Base-by-base conservation (phyloP, 2,888 invertebrate genomes). In the Cryptosula pallasiana region DNA sequence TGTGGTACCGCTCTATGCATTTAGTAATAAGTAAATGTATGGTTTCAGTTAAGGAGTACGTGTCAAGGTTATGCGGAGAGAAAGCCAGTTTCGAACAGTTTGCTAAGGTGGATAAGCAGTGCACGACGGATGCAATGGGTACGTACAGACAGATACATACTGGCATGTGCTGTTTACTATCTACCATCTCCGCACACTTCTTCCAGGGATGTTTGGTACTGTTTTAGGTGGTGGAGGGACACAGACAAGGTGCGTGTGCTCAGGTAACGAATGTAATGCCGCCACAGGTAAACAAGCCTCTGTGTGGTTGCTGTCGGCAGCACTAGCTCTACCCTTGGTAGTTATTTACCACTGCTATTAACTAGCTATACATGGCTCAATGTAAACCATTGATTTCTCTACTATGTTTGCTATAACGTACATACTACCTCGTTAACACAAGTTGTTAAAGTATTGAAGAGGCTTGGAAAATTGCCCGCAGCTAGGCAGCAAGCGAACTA, bases 141-240 rank as follows among this genome's bases (percentile, higher is more conserved):
- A 32, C 63, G 63, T 63, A 13, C 5, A n/a, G n/a, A n/a, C n/a
- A n/a, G n/a, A n/a, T n/a, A n/a, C n/a, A n/a, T n/a, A n/a, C n/a
- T n/a, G n/a, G n/a, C n/a, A n/a, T n/a, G n/a, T n/a, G n/a, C n/a
- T n/a, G n/a, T n/a, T n/a, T n/a, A n/a, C 45, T 45, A 45, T 45
- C 45, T 45, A 45, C 45, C 20, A 5, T 13, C 5, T 20, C 45
- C 20, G 45, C n/a, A n/a, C n/a, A n/a, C n/a, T n/a, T n/a, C n/a
- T n/a, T n/a, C n/a, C n/a, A n/a, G n/a, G n/a, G n/a, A n/a, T 45
- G 9, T 57, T 16, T 57, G 5, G 27, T 29, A 63, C 2, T 32
- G 16, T 34, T 63, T 5, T 34, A 63, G 63, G 63, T 9, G 63
- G 63, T 9, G 63, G 63, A 9, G 63, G 63, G 9, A 63, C 63